A percentile compares a stretch with the other conserved stretches of the same genome.
phyloP scores from a whole-genome alignment of 1,140 invertebrate species.

The Ladona fulva region DNA sequence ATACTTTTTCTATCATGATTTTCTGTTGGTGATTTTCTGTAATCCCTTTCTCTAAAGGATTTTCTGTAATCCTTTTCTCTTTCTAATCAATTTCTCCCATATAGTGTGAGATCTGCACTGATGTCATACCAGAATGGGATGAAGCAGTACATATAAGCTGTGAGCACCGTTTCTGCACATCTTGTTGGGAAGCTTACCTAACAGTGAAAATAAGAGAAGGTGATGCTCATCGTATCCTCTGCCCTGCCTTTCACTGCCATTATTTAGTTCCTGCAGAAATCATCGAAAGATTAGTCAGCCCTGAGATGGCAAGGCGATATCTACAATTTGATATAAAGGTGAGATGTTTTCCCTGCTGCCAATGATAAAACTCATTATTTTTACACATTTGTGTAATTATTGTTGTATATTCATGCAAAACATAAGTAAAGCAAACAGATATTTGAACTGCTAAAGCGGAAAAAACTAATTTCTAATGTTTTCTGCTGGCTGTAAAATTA shows the following conservation, averaged over 20 bases:
- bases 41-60: too few species aligned
- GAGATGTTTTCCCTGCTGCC: constrained; percentile 8
- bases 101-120: constrained; percentile 58
- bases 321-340: constrained; percentile 66
- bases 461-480: too few species aligned
- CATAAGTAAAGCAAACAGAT: too few species aligned
- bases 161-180: constrained; percentile 53
- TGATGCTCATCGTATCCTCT: constrained; percentile 55
- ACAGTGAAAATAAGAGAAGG: constrained; percentile 58
- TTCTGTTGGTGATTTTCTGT: too few species aligned
- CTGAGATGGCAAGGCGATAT: constrained; percentile 56
- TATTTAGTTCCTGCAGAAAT: constrained; percentile 58
- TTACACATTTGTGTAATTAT: too few species aligned
- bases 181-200: constrained; percentile 59
- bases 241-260: constrained; percentile 56
- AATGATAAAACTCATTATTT: too few species aligned
- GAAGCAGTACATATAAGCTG: constrained; percentile 44
- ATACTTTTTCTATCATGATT: too few species aligned
- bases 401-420: too few species aligned
- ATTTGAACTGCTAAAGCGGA: too few species aligned
- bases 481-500: too few species aligned
- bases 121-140: constrained; percentile 32
- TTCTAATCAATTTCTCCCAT: constrained; percentile 24
- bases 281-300: constrained; percentile 55
- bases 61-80: constrained; percentile 12